Evolutionary conservation across 2,888 invertebrate genomes (phyloP), one percentile per base, ranked within the genome.

Genomic region (Limnephilus auricula): DNA sequence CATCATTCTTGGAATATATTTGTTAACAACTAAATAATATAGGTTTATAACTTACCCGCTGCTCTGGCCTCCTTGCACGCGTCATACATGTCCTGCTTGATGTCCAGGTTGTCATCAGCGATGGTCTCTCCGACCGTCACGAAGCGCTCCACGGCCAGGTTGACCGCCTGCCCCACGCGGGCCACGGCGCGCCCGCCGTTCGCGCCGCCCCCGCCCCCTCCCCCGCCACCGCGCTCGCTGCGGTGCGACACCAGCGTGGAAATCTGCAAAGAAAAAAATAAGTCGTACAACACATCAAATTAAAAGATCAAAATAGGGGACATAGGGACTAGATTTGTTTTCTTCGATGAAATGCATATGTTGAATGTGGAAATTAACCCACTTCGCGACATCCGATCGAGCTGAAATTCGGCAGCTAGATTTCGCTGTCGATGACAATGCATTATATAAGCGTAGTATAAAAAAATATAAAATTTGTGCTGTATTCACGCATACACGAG

Each of bases 101-200:
- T 99, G 95, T 99, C 99, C 50, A 98, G 98, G 96, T 99, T 99
- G 96, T 99, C 99, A 95, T 99, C 99, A 87, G 99, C 99, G 94
- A 99, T 99, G 94, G 99, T 98, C 96, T 99, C 99, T 83, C 99
- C 99, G 93, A 99, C 99, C 83, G 99, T 98, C 94, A 99, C 99
- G 96, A 99, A 99, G 94, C 99, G 97, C 95, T 99, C 99, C 92
- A 99, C 99, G 90, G 99, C 99, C 94, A 99, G 97, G 95, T 99
- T 99, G 93, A 99, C 99, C 86, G 99, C 98, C 94, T 99, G 99
- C 78, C 99, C 99, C 92, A 99, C 99, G 93, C 99, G 97, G 93
- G 98, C 98, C 94, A 99, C 97, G 37, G 98, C 97, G 93, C 97
- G 96, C 91, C 97, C 95, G 91, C 97, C 97, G 93, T 96, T 95